Conservation (phyloP, 1,140 invertebrate species). For the Tetragonula clypearis region DNA sequence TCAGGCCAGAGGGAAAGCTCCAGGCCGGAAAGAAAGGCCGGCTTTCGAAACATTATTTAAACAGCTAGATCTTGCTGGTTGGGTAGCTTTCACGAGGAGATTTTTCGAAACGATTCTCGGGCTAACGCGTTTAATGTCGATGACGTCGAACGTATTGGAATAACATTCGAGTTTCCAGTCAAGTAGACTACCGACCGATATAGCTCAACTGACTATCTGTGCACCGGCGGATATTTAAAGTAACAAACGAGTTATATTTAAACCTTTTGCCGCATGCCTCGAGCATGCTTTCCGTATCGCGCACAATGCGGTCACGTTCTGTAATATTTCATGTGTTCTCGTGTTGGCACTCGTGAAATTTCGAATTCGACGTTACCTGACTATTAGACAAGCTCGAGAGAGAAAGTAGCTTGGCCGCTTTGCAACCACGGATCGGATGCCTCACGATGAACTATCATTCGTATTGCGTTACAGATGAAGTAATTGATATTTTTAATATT, state of each 20-base stretch:
- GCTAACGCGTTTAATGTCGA: slow-evolving; percentile 2
- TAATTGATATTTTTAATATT: neutral
- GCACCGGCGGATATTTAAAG: slow-evolving; percentile 42
- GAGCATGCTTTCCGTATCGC: slow-evolving; percentile 13
- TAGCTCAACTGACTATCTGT: slow-evolving; percentile 38
- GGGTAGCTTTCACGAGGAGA: neutral
- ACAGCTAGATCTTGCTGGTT: neutral
- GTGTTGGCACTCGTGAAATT: neutral
- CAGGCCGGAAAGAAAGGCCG: too few species aligned
- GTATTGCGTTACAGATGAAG: neutral
- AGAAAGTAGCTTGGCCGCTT: neutral
- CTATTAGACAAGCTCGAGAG: neutral
- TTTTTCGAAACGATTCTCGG: neutral
- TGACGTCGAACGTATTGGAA: slow-evolving; percentile 35
- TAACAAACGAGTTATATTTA: slow-evolving; percentile 54
- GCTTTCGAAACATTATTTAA: neutral
- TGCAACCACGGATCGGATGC: neutral
- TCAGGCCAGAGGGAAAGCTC: neutral
- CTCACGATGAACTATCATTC: neutral
- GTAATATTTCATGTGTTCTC: neutral
- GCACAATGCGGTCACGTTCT: slow-evolving; percentile 46
- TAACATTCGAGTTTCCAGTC: slow-evolving; percentile 52
- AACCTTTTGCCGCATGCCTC: slow-evolving; percentile 29
- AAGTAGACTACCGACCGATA: slow-evolving; percentile 38
- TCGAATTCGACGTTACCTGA: neutral